phyloP scores from a whole-genome alignment of 2,113 vertebrate species.

The Nycticorax nycticorax region DNA sequence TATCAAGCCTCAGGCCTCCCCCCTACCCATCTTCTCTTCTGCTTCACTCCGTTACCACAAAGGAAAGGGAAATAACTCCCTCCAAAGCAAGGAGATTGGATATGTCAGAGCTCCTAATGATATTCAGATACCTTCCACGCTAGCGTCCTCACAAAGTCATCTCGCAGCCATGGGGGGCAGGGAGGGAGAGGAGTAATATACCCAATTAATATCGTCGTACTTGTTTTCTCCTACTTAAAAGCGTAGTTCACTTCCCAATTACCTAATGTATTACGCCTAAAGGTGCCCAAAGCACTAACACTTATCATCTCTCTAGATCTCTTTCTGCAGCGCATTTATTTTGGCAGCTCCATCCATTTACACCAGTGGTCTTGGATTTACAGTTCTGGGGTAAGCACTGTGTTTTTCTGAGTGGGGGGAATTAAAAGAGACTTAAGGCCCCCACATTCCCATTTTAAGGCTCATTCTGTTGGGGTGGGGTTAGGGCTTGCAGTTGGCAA shows the following conservation, averaged over 20 bases:
- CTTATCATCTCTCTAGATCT: neutral
- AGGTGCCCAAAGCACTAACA: neutral
- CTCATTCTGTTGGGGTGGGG: neutral
- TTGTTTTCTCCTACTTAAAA: neutral
- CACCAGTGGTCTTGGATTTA: neutral
- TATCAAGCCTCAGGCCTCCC: neutral
- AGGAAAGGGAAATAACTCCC: neutral
- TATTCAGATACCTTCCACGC: fast-evolving
- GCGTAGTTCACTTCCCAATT: neutral
- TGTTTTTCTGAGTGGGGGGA: fast-evolving
- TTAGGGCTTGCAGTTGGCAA: neutral
- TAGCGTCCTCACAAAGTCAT: neutral
- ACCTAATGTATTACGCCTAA: neutral
- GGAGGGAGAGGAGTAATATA: fast-evolving
- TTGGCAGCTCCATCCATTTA: neutral
- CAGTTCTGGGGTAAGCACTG: neutral
- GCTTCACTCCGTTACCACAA: neutral
- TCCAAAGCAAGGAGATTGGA: neutral
- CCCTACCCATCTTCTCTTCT: neutral
- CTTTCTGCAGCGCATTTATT: fast-evolving
- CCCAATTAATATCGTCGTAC: neutral
- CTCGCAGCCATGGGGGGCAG: neutral
- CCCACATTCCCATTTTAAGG: neutral
- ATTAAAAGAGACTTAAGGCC: neutral
- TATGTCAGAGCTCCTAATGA: neutral